Base-by-base conservation (phyloP, 1,140 invertebrate species). In the Hylaeus volcanicus region DNA sequence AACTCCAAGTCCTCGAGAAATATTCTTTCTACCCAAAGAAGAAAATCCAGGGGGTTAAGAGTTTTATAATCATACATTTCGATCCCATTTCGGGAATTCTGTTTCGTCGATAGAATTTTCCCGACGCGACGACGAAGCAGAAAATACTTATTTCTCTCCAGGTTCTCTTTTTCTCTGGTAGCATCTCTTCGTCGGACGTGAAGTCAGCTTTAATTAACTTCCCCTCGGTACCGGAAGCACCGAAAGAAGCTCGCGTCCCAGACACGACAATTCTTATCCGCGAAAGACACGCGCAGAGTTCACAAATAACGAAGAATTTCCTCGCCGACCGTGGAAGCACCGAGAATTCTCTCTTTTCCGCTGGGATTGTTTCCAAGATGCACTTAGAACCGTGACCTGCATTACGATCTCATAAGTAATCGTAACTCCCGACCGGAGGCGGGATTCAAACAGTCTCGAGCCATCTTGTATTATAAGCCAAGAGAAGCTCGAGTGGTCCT, bases 191-290 rank as follows among this genome's bases (percentile, higher is more conserved):
- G 6, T n/a, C 4, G 11, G 48, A 60, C 58, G 55, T 43, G 9
- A 39, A 70, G 74, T 51, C 74, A 1, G 5, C 76, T 58, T 79
- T 79, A 79, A 79, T 79, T 79, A 73, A 73, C 76, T 73, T 64
- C 60, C 41, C 60, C 39, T 39, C 5, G 60, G 41, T 37, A 2
- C 9, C 26, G 15, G 8, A 9, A 69, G 26, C 6, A 9, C 11
- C 58, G 60, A 14, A 73, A 48, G 39, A 4, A 55, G 12, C n/a
- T 15, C 43, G 37, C 14, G 55, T 9, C 14, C 14, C 26, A 4
- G 26, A 45, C 74, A 48, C 37, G 43, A 26, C 68, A 41, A 72
- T 73, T 51, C 39, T 72, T 43, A n/a, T 56, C 5, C 48, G 43
- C 43, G 53, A 15, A 15, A 51, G 26, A n/a, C 43, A 15, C 14